Percentiles rank a stretch among this genome's conserved stretches.
These are phyloP conservation scores for Archips crataeganus DNA, from an alignment of 2,888 invertebrate genomes.

Conservation along the genomic window DNA sequence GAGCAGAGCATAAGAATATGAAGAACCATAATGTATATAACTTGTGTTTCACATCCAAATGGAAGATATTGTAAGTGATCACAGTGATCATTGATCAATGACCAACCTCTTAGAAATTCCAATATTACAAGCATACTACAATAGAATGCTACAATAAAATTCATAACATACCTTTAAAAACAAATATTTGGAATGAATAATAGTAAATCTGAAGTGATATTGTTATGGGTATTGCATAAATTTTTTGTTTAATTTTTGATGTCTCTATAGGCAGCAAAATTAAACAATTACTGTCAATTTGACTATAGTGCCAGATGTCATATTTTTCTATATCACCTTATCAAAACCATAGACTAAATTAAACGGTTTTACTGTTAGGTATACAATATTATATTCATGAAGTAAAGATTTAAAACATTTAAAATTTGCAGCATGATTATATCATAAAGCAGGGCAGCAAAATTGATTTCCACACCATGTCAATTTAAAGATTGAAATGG, in stretches of 20 bases:
- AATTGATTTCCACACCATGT: too few species aligned
- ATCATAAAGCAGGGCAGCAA: too few species aligned
- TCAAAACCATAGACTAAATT: background rate
- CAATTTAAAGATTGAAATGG: too few species aligned
- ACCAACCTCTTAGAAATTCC: background rate
- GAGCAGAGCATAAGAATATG: too few species aligned
- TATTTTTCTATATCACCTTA: background rate
- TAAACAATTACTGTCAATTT: slow-evolving; percentile 38
- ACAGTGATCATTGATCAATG: background rate
- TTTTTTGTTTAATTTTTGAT: slow-evolving; percentile 40
- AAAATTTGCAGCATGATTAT: too few species aligned
- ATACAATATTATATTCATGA: too few species aligned
- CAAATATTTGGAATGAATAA: background rate
- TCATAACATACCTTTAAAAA: slow-evolving; percentile 11
- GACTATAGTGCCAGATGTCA: slow-evolving; percentile 12
- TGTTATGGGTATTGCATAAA: slow-evolving; percentile 11
- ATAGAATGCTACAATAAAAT: background rate
- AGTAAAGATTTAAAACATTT: too few species aligned
- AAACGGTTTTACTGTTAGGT: background rate
- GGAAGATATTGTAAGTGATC: too few species aligned
- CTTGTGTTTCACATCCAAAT: too few species aligned
- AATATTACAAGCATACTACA: slow-evolving; percentile 4
- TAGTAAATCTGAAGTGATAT: slow-evolving; percentile 7
- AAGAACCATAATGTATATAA: too few species aligned
- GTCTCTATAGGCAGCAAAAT: slow-evolving; percentile 35